Conservation (phyloP, 1,140 invertebrate genomes). For the Pseudomyrmex cubaensis region DNA sequence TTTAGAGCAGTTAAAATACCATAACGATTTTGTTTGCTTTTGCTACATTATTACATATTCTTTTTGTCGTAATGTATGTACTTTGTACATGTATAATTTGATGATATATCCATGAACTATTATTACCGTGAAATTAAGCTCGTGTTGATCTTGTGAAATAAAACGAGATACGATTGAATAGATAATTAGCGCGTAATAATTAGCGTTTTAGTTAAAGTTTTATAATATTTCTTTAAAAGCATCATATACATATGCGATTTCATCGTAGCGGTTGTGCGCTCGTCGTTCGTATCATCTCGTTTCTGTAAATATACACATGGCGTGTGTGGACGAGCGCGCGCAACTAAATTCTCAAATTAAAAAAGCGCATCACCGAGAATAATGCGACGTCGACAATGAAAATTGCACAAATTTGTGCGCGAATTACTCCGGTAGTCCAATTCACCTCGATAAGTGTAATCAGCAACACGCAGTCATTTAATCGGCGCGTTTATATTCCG, state of each 20-base stretch:
- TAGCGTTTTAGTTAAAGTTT: slow-evolving; percentile 36
- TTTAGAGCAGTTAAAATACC: background rate
- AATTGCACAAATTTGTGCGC: background rate
- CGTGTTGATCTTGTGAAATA: background rate
- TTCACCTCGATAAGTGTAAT: slow-evolving; percentile 22
- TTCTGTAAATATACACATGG: background rate
- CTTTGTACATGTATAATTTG: background rate
- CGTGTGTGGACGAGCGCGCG: background rate
- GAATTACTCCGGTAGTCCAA: background rate
- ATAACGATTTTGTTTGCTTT: background rate
- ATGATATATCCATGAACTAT: background rate
- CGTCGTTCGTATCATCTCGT: background rate
- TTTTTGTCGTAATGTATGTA: background rate
- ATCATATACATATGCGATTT: background rate
- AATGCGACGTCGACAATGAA: background rate
- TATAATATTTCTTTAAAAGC: slow-evolving; percentile 9
- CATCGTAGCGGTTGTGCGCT: background rate
- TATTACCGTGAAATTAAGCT: background rate
- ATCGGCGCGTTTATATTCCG: slow-evolving; percentile 30
- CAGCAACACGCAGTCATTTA: slow-evolving; percentile 26
- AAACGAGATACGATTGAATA: slow-evolving; percentile 32
- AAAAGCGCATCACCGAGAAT: background rate
- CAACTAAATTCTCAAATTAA: slow-evolving; percentile 28
- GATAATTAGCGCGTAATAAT: slow-evolving; percentile 37
- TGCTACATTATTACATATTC: slow-evolving; percentile 6